These are phyloP conservation scores for Podabrus alpinus DNA, from an alignment of 2,888 invertebrate species.

Conservation along the genomic window DNA sequence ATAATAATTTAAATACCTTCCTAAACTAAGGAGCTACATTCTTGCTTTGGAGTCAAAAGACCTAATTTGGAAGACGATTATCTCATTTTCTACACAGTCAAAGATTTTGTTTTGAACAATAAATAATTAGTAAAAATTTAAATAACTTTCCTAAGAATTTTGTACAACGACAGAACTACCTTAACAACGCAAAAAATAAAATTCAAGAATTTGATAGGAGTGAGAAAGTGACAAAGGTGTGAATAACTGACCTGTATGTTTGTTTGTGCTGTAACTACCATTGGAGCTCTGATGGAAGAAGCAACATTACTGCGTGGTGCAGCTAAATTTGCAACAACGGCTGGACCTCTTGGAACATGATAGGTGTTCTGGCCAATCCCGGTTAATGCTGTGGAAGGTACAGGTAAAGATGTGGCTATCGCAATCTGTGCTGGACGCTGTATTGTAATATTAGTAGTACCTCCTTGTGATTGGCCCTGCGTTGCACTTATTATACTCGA, in stretches of 20 bases:
- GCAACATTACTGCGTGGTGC: slow-evolving; percentile 69
- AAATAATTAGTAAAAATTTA: no score
- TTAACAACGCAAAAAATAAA: neutral
- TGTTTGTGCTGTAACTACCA: slow-evolving; percentile 50
- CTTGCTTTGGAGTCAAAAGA: no score
- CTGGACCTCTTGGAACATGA: slow-evolving; percentile 64
- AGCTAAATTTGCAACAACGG: slow-evolving; percentile 75
- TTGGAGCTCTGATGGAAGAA: slow-evolving; percentile 47
- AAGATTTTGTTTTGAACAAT: no score
- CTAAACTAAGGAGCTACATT: no score
- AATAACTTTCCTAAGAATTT: no score
- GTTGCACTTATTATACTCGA: slow-evolving; percentile 23
- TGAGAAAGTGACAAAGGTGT: neutral
- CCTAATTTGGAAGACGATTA: no score
- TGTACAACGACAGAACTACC: neutral
- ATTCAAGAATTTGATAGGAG: neutral
- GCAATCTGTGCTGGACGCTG: slow-evolving; percentile 53
- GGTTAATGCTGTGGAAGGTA: slow-evolving; percentile 45
- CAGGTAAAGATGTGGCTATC: slow-evolving; percentile 47
- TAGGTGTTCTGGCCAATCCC: slow-evolving; percentile 44
- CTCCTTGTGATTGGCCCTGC: slow-evolving; percentile 40
- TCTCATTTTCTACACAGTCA: no score
- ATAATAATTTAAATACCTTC: no score
- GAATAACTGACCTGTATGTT: slow-evolving; percentile 18
- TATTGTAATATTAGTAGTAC: slow-evolving; percentile 44